Conservation (phyloP, 2,888 invertebrate genomes). For the Hipparchia sbordonii region DNA sequence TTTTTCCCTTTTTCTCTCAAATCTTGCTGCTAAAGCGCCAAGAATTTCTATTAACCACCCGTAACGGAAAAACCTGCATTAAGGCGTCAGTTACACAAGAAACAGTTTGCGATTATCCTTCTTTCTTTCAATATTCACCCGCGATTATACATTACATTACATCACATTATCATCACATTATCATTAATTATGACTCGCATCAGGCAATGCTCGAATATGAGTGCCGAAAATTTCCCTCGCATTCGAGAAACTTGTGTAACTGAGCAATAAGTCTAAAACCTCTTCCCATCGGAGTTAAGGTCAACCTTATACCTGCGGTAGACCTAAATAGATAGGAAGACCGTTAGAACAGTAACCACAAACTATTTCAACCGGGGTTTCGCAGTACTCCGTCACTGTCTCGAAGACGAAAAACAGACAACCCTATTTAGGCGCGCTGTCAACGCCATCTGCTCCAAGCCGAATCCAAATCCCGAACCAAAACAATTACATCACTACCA, state of each 20-base stretch:
- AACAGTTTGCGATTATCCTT: too few relatives aligned
- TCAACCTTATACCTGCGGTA: background rate
- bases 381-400: constrained; percentile 25
- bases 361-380: constrained; percentile 14
- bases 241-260: too few relatives aligned
- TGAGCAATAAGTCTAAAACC: background rate
- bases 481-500: constrained; percentile 70
- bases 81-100: background rate
- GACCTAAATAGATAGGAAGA: background rate
- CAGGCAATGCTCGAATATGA: too few relatives aligned
- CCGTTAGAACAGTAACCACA: constrained; percentile 6
- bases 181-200: too few relatives aligned
- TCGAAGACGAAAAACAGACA: constrained; percentile 48
- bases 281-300: background rate
- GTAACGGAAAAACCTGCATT: background rate
- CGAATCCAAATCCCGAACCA: constrained; percentile 52
- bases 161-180: too few relatives aligned
- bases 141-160: too few relatives aligned
- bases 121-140: too few relatives aligned
- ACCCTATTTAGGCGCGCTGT: constrained; percentile 58
- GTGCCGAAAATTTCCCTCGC: too few relatives aligned
- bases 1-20: too few relatives aligned
- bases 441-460: constrained; percentile 58
- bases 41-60: background rate
- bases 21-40: background rate